Conservation (phyloP, 2,113 vertebrate species). For the Nothoprocta pentlandii region DNA sequence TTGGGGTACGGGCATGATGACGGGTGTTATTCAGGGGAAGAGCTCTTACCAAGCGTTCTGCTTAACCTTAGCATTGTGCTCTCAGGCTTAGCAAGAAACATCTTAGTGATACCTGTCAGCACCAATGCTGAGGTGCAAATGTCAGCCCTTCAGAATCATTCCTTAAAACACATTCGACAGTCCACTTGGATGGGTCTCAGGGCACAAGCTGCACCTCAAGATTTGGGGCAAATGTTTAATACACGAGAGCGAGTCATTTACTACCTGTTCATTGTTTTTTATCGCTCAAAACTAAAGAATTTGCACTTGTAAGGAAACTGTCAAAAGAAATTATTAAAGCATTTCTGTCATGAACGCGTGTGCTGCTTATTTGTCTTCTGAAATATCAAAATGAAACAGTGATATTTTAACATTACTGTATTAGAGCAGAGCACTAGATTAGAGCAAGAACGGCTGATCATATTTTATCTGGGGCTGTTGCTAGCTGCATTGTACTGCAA, state of each 20-base stretch:
- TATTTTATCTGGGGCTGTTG: neutral
- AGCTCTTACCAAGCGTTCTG: neutral
- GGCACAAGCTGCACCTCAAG: neutral
- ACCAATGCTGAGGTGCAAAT: neutral
- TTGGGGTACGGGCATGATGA: neutral
- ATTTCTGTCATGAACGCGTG: neutral
- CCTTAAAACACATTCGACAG: neutral
- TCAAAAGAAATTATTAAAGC: neutral
- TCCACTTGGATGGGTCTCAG: neutral
- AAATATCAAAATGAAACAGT: constrained; percentile 5
- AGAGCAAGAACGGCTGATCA: neutral
- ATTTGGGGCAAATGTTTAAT: neutral
- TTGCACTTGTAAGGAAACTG: neutral
- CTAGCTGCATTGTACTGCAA: neutral
- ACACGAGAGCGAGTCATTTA: neutral
- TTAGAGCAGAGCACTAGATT: neutral
- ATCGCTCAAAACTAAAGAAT: constrained; percentile 17
- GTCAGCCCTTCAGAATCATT: neutral
- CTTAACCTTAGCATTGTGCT: neutral
- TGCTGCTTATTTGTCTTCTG: neutral
- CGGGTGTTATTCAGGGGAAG: neutral
- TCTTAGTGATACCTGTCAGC: neutral
- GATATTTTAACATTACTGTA: neutral
- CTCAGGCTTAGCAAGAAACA: neutral
- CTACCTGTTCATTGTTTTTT: neutral